These are phyloP conservation scores for human (Homo sapiens) DNA, from an alignment of 2,113 vertebrate species.

Conservation along the genomic window GRCh38 chr5:88079001-88079500, in stretches of 20 bases:
- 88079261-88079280: neutral
- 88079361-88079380: neutral
- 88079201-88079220: neutral
- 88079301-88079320: neutral
- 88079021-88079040: no score
- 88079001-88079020: no score
- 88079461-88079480: neutral
- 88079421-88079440: neutral
- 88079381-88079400: neutral
- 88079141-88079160: neutral
- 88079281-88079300: neutral
- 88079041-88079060: constrained; percentile 10
- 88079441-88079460: neutral
- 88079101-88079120: neutral
- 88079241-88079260: neutral
- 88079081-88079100: neutral
- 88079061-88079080: neutral
- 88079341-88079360: neutral
- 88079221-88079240: neutral
- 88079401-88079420: no score
- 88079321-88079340: neutral
- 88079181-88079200: neutral
- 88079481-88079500: no score
- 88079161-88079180: neutral
- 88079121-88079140: neutral